phyloP scores from a whole-genome alignment of 2,888 invertebrate genomes.

The Athetis lepigone region DNA sequence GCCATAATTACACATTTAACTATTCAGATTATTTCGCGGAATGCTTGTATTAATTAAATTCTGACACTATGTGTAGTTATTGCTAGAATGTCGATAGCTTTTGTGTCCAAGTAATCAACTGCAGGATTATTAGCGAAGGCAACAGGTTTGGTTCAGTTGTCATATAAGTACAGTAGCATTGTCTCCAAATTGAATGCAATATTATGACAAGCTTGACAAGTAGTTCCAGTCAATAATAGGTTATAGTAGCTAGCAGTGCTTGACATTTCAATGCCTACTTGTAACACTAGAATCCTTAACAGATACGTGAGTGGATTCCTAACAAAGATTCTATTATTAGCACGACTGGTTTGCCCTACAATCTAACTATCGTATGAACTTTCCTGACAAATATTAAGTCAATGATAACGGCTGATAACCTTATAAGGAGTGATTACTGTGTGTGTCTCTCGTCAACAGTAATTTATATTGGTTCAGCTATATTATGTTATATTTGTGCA shows the following conservation, averaged over 20 bases:
- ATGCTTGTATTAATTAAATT: too few relatives aligned
- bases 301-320: background rate
- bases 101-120: too few relatives aligned
- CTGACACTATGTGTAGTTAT: too few relatives aligned
- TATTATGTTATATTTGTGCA: background rate
- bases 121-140: background rate
- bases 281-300: background rate
- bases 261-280: background rate
- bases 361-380: constrained; percentile 1
- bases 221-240: background rate
- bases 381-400: background rate
- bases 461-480: constrained; percentile 9
- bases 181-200: background rate
- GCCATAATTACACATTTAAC: too few relatives aligned
- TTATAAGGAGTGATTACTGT: background rate
- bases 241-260: background rate
- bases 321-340: constrained; percentile 4
- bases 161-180: background rate
- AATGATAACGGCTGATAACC: constrained; percentile 4
- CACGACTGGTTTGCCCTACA: background rate
- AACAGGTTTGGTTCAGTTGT: background rate
- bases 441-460: background rate
- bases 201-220: background rate
- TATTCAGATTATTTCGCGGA: too few relatives aligned
- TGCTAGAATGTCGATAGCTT: too few relatives aligned